Conservation (phyloP, 2,888 invertebrate genomes). For the Brassicogethes aeneus region DNA sequence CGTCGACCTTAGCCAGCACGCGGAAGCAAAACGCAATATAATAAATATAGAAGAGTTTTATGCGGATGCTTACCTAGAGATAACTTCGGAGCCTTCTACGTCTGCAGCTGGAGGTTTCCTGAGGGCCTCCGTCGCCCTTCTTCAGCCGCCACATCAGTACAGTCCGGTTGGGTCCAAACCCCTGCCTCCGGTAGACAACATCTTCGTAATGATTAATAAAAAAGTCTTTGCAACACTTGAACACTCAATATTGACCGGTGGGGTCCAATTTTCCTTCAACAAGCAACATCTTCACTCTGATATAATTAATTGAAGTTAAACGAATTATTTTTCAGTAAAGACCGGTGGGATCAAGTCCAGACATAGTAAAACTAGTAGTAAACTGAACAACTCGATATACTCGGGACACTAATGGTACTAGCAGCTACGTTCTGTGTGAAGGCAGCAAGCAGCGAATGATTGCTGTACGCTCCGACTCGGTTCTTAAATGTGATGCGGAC, state of each 20-base stretch:
- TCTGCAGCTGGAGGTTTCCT: conserved; percentile 41
- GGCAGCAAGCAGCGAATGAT: conserved; percentile 9
- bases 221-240: conserved; percentile 1
- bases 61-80: neutral
- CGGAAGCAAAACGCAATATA: conserved; percentile 17
- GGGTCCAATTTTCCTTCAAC: conserved; percentile 40
- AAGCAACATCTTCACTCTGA: conserved; percentile 24
- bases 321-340: conserved; percentile 23
- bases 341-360: conserved; percentile 37
- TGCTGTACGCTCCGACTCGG: conserved; percentile 5
- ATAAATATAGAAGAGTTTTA: neutral
- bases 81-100: conserved; percentile 34
- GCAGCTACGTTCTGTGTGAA: conserved; percentile 8
- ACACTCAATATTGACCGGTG: conserved; percentile 34
- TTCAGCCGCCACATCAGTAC: conserved; percentile 40
- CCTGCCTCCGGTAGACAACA: conserved; percentile 22
- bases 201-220: conserved; percentile 5
- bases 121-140: conserved; percentile 40
- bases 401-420: conserved; percentile 27
- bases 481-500: conserved; percentile 8
- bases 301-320: neutral
- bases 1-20: conserved; percentile 2
- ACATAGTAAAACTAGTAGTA: conserved; percentile 23
- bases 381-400: conserved; percentile 13
- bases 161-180: conserved; percentile 39